phyloP scores from a whole-genome alignment of 1,140 invertebrate species.

The Oryctes rhinoceros region DNA sequence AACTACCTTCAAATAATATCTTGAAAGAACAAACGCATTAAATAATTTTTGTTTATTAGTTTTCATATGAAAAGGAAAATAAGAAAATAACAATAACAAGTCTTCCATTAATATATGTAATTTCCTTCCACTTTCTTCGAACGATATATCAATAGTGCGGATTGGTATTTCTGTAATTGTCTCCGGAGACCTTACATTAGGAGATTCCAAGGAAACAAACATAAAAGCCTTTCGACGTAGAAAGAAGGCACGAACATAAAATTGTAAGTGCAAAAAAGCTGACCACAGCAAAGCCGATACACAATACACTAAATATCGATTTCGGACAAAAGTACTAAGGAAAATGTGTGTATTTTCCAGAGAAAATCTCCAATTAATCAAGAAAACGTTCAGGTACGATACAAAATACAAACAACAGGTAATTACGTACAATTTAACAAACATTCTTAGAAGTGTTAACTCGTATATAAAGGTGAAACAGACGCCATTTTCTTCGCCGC shows the following conservation, averaged over 20 bases:
- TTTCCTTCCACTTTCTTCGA: not conserved
- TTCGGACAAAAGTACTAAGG: not conserved
- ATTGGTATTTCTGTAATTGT: not conserved
- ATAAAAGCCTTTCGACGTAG: not conserved
- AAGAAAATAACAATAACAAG: no score
- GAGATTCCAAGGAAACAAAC: not conserved
- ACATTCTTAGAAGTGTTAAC: not conserved
- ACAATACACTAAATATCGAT: not conserved
- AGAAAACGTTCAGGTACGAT: not conserved
- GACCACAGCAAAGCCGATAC: not conserved
- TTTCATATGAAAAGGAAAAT: no score
- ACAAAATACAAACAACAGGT: not conserved
- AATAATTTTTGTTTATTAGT: no score
- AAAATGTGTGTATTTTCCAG: not conserved
- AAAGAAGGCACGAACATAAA: not conserved
- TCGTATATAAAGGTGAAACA: constrained; percentile 18
- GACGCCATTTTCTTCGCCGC: constrained; percentile 29
- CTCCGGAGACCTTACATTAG: not conserved
- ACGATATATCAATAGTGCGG: not conserved
- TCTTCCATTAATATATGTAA: not conserved
- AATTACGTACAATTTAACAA: not conserved
- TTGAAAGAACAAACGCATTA: no score
- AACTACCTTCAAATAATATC: no score
- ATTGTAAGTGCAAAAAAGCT: not conserved
- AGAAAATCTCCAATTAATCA: not conserved